A percentile compares a stretch with the other conserved stretches of the same genome.
Conservation (phyloP, 2,113 vertebrate species). For the Mastomys coucha region DNA sequence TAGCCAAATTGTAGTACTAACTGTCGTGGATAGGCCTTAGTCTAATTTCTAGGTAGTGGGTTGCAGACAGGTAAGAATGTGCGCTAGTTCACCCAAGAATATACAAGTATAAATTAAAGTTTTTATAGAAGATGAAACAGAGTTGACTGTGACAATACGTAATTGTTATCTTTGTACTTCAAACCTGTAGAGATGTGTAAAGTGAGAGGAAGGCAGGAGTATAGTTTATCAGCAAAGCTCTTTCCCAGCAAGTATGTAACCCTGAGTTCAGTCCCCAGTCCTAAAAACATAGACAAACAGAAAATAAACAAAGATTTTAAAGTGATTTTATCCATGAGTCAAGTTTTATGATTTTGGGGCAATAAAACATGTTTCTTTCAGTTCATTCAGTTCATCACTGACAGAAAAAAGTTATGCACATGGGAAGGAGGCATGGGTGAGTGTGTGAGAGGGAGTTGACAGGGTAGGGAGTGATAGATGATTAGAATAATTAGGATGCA, state of each 20-base stretch:
- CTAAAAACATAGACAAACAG: neutral
- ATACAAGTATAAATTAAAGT: neutral
- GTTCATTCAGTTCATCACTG: neutral
- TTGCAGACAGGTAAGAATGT: neutral
- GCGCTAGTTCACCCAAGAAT: neutral
- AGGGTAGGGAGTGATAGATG: neutral
- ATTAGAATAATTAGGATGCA: neutral
- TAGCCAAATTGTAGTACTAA: neutral
- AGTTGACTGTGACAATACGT: neutral
- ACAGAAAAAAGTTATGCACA: neutral
- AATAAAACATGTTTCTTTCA: neutral
- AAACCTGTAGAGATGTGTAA: neutral
- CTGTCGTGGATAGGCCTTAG: neutral
- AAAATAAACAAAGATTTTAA: neutral
- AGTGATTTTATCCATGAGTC: neutral
- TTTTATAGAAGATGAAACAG: slow-evolving; percentile 16
- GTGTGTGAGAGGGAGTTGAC: too few species aligned
- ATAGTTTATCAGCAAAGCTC: neutral
- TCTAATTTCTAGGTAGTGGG: neutral
- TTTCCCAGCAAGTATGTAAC: neutral
- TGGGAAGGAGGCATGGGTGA: neutral
- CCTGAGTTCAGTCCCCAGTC: neutral
- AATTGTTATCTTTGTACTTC: neutral
- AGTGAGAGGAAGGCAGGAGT: neutral
- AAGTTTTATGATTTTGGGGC: neutral